A percentile compares a stretch with the other conserved stretches of the same genome.
Evolutionary conservation across 2,113 vertebrate species (phyloP).

Genomic region (Gila orcuttii): DNA sequence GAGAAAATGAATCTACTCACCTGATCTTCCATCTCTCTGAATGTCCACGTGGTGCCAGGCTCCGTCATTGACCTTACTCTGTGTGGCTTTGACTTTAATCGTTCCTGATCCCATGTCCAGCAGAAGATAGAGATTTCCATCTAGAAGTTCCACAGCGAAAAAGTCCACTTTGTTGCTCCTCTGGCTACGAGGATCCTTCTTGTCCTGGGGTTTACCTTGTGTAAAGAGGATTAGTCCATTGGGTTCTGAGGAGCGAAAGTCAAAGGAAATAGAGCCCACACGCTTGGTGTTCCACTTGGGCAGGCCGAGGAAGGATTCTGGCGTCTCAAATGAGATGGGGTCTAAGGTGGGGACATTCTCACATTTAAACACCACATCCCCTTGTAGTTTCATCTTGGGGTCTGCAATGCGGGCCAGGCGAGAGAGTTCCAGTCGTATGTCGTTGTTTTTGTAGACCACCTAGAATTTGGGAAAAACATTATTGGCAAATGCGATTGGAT

Average conservation of each 20-base stretch:
- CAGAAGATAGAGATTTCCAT: slow-evolving; percentile 91
- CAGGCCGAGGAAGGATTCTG: slow-evolving; percentile 91
- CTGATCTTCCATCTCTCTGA: slow-evolving; percentile 94
- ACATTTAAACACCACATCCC: slow-evolving; percentile 92
- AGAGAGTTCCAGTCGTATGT: slow-evolving; percentile 94
- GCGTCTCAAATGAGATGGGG: slow-evolving; percentile 95
- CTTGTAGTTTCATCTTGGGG: slow-evolving; percentile 98
- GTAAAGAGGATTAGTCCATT: slow-evolving; percentile 96
- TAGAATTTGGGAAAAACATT: slow-evolving; percentile 63
- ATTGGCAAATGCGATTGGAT: not conserved
- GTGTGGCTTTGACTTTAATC: slow-evolving; percentile 96
- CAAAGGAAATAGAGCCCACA: slow-evolving; percentile 96
- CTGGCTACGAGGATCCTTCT: slow-evolving; percentile 86
- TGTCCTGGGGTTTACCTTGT: slow-evolving; percentile 91
- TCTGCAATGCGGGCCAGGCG: slow-evolving; percentile 94
- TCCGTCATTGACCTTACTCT: slow-evolving; percentile 94
- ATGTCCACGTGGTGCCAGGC: slow-evolving; percentile 98
- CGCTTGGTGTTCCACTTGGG: slow-evolving; percentile 98
- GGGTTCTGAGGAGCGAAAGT: slow-evolving; percentile 94
- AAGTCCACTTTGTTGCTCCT: slow-evolving; percentile 98
- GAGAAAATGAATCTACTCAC: slow-evolving; percentile 69
- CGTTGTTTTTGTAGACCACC: slow-evolving; percentile 99
- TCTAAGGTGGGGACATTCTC: slow-evolving; percentile 95
- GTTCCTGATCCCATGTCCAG: slow-evolving; percentile 98
- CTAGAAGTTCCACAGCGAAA: slow-evolving; percentile 94